Conservation (phyloP, 2,888 invertebrate species). For the Campaea margaritaria region DNA sequence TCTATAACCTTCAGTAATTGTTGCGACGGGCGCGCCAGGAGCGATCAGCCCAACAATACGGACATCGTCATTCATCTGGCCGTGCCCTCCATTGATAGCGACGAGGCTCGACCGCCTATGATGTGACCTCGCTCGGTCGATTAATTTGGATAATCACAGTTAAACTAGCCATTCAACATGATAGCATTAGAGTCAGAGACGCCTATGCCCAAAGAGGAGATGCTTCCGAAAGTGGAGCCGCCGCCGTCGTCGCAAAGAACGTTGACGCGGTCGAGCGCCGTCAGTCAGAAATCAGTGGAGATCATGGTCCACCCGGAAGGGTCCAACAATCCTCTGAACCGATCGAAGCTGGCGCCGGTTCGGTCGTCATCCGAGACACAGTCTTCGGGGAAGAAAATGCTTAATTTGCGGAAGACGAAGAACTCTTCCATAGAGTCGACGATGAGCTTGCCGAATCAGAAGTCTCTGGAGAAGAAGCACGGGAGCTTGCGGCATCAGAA, state of each 20-base stretch:
- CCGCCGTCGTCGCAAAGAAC: constrained; percentile 79
- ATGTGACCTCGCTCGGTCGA: constrained; percentile 63
- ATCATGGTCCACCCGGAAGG: constrained; percentile 81
- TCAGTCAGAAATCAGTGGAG: constrained; percentile 87
- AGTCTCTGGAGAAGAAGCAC: constrained; percentile 81
- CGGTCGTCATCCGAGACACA: constrained; percentile 80
- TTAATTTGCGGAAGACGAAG: constrained; percentile 80
- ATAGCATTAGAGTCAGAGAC: constrained; percentile 79
- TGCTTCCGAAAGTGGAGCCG: constrained; percentile 65
- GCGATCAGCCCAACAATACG: constrained; percentile 65
- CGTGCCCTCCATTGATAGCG: constrained; percentile 77
- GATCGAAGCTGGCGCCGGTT: constrained; percentile 78
- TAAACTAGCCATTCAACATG: constrained; percentile 61
- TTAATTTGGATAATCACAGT: constrained; percentile 32
- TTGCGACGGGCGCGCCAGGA: constrained; percentile 68
- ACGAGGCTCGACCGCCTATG: constrained; percentile 80
- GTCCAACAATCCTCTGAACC: constrained; percentile 76
- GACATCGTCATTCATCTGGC: constrained; percentile 71
- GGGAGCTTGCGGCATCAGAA: constrained; percentile 86
- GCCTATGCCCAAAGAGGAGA: constrained; percentile 68
- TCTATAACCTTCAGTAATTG: constrained; percentile 82
- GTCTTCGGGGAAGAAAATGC: constrained; percentile 73
- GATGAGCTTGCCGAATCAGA: constrained; percentile 82
- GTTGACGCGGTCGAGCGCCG: constrained; percentile 85
- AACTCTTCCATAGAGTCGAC: constrained; percentile 83